Evolutionary conservation across 2,113 vertebrate genomes (phyloP).

Genomic region (Oryzias melastigma): DNA sequence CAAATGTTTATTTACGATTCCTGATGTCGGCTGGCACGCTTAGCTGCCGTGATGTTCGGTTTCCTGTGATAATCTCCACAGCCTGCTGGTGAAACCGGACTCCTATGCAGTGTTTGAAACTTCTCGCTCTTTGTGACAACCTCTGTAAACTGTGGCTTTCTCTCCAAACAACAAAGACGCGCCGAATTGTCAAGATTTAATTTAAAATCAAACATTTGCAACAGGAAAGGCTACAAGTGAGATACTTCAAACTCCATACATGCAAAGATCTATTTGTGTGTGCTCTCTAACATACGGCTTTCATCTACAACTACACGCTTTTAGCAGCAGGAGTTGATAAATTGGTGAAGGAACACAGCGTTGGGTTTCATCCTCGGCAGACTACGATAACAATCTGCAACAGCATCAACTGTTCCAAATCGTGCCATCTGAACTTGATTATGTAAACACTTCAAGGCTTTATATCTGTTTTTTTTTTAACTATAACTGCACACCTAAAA

Average conservation of each 20-base stretch:
- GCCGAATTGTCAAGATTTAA: neutral
- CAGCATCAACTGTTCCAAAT: conserved; percentile 56
- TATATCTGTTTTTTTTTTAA: conserved; percentile 25
- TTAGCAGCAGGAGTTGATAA: conserved; percentile 38
- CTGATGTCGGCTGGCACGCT: conserved; percentile 54
- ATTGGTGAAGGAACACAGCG: conserved; percentile 45
- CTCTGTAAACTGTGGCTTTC: conserved; percentile 31
- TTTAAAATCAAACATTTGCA: neutral
- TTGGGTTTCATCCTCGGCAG: conserved; percentile 57
- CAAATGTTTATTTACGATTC: conserved; percentile 63
- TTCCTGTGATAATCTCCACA: conserved; percentile 72
- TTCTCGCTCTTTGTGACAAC: conserved; percentile 39
- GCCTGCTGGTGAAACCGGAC: conserved; percentile 61
- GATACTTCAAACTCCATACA: too few relatives aligned
- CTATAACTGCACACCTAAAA: conserved; percentile 56
- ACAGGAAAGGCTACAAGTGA: too few relatives aligned
- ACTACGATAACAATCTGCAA: conserved; percentile 58
- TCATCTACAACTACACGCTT: conserved; percentile 12
- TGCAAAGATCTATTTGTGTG: neutral
- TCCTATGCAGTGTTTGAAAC: conserved; percentile 47
- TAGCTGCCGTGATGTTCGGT: conserved; percentile 57
- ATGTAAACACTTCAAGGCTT: conserved; percentile 53
- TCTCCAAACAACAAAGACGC: neutral
- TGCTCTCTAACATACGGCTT: neutral
- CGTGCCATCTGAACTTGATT: conserved; percentile 37